A percentile compares a stretch with the other conserved stretches of the same genome.
Evolutionary conservation across 2,797 vertebrate genomes (phyloP).

Genomic region (Urocyon cinereoargenteus): DNA sequence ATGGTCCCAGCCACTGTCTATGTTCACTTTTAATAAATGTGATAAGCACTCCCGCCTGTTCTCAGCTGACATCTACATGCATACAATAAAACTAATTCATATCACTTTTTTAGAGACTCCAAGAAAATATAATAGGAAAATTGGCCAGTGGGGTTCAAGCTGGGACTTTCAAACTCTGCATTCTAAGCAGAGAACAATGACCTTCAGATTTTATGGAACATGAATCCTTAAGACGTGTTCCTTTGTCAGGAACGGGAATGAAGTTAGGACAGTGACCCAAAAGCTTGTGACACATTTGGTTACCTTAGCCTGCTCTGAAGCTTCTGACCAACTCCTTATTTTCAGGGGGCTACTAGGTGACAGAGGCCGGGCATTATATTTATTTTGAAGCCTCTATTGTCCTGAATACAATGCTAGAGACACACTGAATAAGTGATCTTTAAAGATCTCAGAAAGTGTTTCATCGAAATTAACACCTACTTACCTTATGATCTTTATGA

Average conservation of each 20-base stretch:
- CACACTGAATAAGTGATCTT: neutral
- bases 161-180: neutral
- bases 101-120: neutral
- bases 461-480: neutral
- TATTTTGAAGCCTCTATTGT: neutral
- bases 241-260: neutral
- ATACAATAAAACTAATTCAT: neutral
- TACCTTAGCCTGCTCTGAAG: neutral
- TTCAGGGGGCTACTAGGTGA: neutral
- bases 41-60: neutral
- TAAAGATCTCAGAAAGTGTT: neutral
- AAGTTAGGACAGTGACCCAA: neutral
- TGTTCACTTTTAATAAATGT: neutral
- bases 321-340: neutral
- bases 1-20: neutral
- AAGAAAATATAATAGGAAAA: neutral
- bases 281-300: neutral
- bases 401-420: neutral
- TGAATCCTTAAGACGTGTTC: slow-evolving; percentile 8
- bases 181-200: slow-evolving; percentile 27
- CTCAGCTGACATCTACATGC: neutral
- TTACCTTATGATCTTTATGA: neutral
- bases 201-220: slow-evolving; percentile 28
- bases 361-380: neutral
- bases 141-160: neutral